Conservation (phyloP, 2,888 invertebrate species). For the Rhagonycha fulva region DNA sequence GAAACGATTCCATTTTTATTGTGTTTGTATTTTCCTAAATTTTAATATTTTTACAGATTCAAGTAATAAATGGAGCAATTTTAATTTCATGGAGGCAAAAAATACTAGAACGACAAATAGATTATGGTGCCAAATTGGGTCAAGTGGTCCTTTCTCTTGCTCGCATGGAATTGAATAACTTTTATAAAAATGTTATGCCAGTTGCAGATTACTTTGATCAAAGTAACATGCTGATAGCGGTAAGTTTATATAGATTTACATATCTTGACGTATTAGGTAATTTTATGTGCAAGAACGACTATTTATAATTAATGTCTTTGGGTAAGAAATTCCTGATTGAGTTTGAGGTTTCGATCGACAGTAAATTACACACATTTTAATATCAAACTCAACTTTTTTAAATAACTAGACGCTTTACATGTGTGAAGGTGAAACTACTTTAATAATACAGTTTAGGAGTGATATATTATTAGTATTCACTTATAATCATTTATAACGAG, state of each 20-base stretch:
- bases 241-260: constrained; percentile 51
- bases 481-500: too few relatives aligned
- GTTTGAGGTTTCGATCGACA: too few relatives aligned
- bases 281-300: too few relatives aligned
- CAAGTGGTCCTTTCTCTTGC: constrained; percentile 83
- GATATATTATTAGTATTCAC: too few relatives aligned
- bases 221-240: constrained; percentile 75
- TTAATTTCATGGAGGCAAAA: constrained; percentile 87
- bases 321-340: too few relatives aligned
- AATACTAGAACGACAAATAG: constrained; percentile 85
- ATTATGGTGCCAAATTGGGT: constrained; percentile 86
- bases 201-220: constrained; percentile 91
- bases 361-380: too few relatives aligned
- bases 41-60: constrained; percentile 65
- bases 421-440: too few relatives aligned
- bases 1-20: background rate
- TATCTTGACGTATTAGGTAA: too few relatives aligned
- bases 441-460: too few relatives aligned
- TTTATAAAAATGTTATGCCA: constrained; percentile 87
- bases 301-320: too few relatives aligned
- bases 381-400: background rate
- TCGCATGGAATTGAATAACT: constrained; percentile 86
- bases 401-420: background rate
- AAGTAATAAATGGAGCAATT: constrained; percentile 84
- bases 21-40: background rate